Base-by-base conservation (phyloP, 1,140 invertebrate species). In the Pseudomyrmex pallidus region DNA sequence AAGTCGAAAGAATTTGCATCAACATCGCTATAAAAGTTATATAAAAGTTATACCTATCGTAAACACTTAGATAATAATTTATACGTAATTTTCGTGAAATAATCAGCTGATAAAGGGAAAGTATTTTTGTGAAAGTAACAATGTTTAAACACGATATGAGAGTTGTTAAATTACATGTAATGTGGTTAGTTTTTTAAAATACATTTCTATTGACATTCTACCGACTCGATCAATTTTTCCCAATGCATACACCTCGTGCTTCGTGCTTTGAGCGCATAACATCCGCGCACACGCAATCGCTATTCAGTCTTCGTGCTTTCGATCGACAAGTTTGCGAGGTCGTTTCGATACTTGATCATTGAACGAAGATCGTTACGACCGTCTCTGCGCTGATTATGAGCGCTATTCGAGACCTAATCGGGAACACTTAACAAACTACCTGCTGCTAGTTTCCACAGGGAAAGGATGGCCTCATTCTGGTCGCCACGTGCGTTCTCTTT, bases 171-270 rank as follows among this genome's bases (percentile, higher is more conserved):
- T 35, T 35, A 35, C 35, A 35, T 7, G 35, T 35, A 35, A 35
- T 35, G 35, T 35, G 5, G 4, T 7, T 15, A 25, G 44, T 70
- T 57, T 57, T 7, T n/a, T 20, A 25, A 25, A 9, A 17, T 15
- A 3, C 12, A 48, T 57, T 59, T 7, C 22, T 13, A 12, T 44
- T 12, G 25, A 22, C 54, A 67, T 8, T 5, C 20, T 52, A 5
- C 1, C 17, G 54, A 70, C 44, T 80, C 76, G 76, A 80, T 56
- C 76, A 80, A 80, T 80, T 80, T 72, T 80, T 80, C 13, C 17
- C 64, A 25, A 70, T 8, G 52, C 44, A 15, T 17, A 12, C 25
- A 70, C 8, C 66, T 17, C 56, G 12, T 70, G 76, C 76, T 80
- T 80, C 44, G 56, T 57, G 76, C 76, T 80, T 35, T 80, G 44